These are phyloP conservation scores for Hydrolagus colliei DNA, from an alignment of 2,797 vertebrate genomes.

Conservation along the genomic window DNA sequence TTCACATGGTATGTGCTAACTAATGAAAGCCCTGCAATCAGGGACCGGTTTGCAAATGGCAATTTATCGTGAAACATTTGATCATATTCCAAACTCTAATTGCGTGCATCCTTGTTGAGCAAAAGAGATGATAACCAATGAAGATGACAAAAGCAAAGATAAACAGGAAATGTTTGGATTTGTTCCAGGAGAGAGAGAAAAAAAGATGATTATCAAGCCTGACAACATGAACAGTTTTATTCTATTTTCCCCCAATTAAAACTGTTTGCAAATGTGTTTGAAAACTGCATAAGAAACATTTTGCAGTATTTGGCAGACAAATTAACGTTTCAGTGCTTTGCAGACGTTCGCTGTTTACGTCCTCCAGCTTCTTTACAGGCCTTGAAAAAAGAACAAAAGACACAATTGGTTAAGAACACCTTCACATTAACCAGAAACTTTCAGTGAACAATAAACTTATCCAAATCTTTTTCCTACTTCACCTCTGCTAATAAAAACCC, in stretches of 20 bases:
- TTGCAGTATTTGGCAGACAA: too few relatives aligned
- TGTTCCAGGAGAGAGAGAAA: too few relatives aligned
- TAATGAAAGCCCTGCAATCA: background rate
- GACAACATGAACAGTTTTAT: background rate
- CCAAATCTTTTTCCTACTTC: too few relatives aligned
- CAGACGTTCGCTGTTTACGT: too few relatives aligned
- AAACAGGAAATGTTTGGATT: constrained; percentile 4
- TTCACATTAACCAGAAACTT: too few relatives aligned
- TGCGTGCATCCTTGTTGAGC: background rate
- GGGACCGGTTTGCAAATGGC: background rate
- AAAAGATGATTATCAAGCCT: background rate
- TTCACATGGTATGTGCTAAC: background rate
- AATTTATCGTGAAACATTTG: background rate
- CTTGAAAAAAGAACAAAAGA: too few relatives aligned
- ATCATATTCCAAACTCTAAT: background rate
- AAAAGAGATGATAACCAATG: constrained; percentile 7
- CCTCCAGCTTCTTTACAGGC: too few relatives aligned
- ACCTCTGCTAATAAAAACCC: too few relatives aligned
- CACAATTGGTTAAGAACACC: too few relatives aligned
- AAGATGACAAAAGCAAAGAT: background rate
- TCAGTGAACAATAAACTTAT: too few relatives aligned
- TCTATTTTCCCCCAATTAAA: background rate
- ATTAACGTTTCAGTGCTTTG: too few relatives aligned
- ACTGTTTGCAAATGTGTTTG: background rate
- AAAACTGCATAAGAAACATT: too few relatives aligned